Base-by-base conservation (phyloP, 2,888 invertebrate genomes). In the Drosophila ochracea region DNA sequence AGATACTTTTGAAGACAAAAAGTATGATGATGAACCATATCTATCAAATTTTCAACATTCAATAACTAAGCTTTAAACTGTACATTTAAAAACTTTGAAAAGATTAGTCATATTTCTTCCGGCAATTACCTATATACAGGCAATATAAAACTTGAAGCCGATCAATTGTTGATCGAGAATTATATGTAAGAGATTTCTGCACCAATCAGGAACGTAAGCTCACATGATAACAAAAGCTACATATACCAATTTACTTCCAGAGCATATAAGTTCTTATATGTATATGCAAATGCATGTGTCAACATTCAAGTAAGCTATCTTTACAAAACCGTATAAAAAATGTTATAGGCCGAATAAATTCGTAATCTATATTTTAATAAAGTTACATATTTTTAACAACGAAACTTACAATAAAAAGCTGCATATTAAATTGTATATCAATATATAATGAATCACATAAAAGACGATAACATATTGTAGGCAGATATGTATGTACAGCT, bases 351-450 rank as follows among this genome's bases (percentile, higher is more conserved):
- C 25, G 37, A 41, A 43, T 4, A 54, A 37, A 54, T 35, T 25
- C 55, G 19, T 39, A 55, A 37, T 37, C 37, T 30, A 57, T 30
- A 35, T 33, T 31, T 21, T 37, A 59, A 49, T 11, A 19, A 49
- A 49, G 43, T 25, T 21, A 30, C 21, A 21, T 13, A 50, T 16
- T 43, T 63, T 37, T 55, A 54, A 21, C 21, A 73, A 54, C 30
- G 13, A 35, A 55, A 57, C 57, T 41, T 43, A 52, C n/a, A 39
- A 39, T 35, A 52, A 60, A 58, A 53, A 71, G 47, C 28, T 53
- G 58, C 52, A 49, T 58, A 43, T 49, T 33, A 53, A 55, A 52
- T 31, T 41, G 16, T 52, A 61, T 49, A 65, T 62, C 30, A 28
- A 55, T 41, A 60, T 39, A 47, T 35, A 37, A 39, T 33, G 21